A percentile compares a stretch with the other conserved stretches of the same genome.
These are phyloP conservation scores for Pediacus dermestoides DNA, from an alignment of 2,888 invertebrate species.

Conservation along the genomic window DNA sequence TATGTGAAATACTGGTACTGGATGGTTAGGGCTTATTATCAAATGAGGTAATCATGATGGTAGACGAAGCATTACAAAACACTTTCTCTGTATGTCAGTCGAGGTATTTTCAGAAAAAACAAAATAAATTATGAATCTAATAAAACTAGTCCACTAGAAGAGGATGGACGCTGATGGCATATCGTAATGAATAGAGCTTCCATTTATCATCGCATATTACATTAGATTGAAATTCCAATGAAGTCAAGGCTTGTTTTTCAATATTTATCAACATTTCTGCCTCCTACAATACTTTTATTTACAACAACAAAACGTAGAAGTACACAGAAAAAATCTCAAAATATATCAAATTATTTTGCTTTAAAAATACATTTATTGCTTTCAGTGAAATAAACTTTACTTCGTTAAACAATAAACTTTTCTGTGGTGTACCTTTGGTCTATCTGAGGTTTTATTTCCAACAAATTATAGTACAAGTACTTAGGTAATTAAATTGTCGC, in stretches of 20 bases:
- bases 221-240: not conserved
- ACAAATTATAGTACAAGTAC: constrained; percentile 1
- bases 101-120: no score
- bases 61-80: constrained; percentile 2
- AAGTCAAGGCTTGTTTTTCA: not conserved
- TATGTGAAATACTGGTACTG: no score
- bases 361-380: not conserved
- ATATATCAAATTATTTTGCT: not conserved
- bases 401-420: no score
- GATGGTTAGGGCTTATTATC: no score
- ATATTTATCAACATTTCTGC: not conserved
- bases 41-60: constrained; percentile 1
- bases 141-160: no score
- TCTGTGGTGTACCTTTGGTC: no score
- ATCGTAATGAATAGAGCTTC: no score
- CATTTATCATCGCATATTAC: no score
- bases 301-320: not conserved
- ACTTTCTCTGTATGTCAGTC: constrained; percentile 1
- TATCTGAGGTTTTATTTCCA: no score
- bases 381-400: not conserved
- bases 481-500: constrained; percentile 17
- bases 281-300: constrained; percentile 1
- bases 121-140: no score
- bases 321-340: not conserved
- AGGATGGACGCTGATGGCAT: no score